These are phyloP conservation scores for Bembecia ichneumoniformis DNA, from an alignment of 2,888 invertebrate species.

Conservation along the genomic window DNA sequence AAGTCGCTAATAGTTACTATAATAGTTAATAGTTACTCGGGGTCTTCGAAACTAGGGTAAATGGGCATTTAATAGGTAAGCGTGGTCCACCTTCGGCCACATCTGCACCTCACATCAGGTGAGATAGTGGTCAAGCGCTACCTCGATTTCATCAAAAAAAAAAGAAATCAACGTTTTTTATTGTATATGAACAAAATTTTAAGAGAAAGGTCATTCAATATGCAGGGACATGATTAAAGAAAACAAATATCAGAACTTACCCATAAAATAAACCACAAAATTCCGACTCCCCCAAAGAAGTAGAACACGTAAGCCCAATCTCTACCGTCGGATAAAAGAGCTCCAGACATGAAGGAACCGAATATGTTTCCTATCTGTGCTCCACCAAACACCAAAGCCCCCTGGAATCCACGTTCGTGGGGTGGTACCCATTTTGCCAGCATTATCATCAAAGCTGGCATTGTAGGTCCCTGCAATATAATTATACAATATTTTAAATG, in stretches of 20 bases:
- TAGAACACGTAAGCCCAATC: conserved; percentile 75
- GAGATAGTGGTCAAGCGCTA: too few relatives aligned
- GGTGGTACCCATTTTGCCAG: conserved; percentile 75
- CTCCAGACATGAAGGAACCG: conserved; percentile 67
- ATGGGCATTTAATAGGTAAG: too few relatives aligned
- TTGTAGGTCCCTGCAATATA: conserved; percentile 77
- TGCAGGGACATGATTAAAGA: too few relatives aligned
- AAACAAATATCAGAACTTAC: conserved; percentile 23
- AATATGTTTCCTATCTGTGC: conserved; percentile 72
- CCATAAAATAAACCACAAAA: conserved; percentile 70
- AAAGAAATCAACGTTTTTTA: too few relatives aligned
- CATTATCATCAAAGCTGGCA: conserved; percentile 76
- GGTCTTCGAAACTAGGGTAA: too few relatives aligned
- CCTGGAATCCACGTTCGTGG: conserved; percentile 70
- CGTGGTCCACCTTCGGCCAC: too few relatives aligned
- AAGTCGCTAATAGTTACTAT: too few relatives aligned
- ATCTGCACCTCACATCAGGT: too few relatives aligned
- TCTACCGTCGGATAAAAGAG: conserved; percentile 55
- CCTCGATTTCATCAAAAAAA: too few relatives aligned
- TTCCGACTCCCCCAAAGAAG: conserved; percentile 69
- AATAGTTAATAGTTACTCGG: too few relatives aligned
- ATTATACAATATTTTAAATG: not conserved
- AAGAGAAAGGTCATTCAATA: too few relatives aligned
- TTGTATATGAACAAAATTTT: too few relatives aligned
- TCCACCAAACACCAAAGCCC: conserved; percentile 74